Base-by-base conservation (phyloP, 2,113 vertebrate species). In the Myiozetetes cayanensis region DNA sequence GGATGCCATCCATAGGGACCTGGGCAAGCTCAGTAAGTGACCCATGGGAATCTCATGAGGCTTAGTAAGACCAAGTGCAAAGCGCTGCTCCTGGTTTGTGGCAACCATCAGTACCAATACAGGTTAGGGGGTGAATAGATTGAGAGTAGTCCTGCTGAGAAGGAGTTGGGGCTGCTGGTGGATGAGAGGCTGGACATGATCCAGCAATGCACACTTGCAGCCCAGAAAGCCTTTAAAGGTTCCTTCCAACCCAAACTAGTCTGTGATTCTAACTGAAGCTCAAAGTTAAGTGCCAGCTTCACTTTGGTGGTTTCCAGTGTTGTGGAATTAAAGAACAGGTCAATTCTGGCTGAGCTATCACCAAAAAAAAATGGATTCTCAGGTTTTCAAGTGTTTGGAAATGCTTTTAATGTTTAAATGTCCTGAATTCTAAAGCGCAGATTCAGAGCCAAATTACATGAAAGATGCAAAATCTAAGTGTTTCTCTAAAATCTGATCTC, bases 61-160 rank as follows among this genome's bases (percentile, higher is more conserved):
- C 39, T 62, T 37, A 41, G 20, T 39, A 62, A 27, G 35, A 62
- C 35, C 17, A 62, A 62, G 16, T 39, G 17, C 37, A 62, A 62
- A 27, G 25, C 20, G 17, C 25, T 62, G 61, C 17, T 28, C 11
- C 25, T 39, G 35, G 6, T 12, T 28, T 4, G 8, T 25, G 11
- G 16, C 37, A 39, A 61, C 15, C 3, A 9, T 10, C 14, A 3
- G 24, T 61, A 39, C 11, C 7, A 39, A 11, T 31, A 24, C 15
- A 23, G 49, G 39, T 17, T 55, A 49, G 50, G 21, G 7, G 12
- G 12, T 55, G 21, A 67, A 27, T 6, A 28, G 33, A 16, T 8
- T 43, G 19, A 66, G 41, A 55, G 0, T 27, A 67, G 22, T 8
- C 6, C 8, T 21, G 12, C 4, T 0, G 0, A 31, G n/a, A 68